Evolutionary conservation across 30 jellyfish, hydroid and myxozoan genomes (phyloP).

Genomic region (Sanderia malayensis): DNA sequence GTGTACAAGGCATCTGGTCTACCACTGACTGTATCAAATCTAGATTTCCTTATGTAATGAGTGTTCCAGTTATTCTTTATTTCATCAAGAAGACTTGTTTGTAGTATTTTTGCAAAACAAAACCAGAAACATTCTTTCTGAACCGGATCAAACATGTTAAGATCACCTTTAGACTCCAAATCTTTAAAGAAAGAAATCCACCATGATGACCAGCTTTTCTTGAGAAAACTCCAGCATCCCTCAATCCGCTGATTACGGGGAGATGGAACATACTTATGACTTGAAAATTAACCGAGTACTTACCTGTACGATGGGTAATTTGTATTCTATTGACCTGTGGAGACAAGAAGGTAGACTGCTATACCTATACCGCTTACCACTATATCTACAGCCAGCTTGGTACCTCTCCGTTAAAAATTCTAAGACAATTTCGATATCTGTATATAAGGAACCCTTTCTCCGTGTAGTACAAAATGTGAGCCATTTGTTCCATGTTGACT

Average conservation of each 20-base stretch:
- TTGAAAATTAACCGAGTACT: too few species aligned
- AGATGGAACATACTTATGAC: background rate
- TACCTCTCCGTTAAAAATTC: too few species aligned
- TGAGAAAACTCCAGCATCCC: background rate
- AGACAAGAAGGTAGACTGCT: too few species aligned
- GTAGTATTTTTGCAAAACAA: background rate
- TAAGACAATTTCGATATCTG: too few species aligned
- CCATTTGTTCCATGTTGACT: too few species aligned
- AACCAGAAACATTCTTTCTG: constrained; percentile 17
- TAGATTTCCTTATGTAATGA: constrained; percentile 10
- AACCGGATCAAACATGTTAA: background rate
- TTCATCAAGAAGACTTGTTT: background rate
- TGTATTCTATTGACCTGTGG: too few species aligned
- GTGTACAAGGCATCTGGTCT: constrained; percentile 2
- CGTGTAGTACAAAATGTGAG: too few species aligned
- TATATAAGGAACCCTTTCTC: too few species aligned
- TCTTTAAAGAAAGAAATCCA: constrained; percentile 17
- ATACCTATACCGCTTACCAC: too few species aligned
- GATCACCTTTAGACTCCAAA: constrained; percentile 18
- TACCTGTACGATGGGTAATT: too few species aligned
- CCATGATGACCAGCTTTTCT: constrained; percentile 15
- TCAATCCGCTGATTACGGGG: constrained; percentile 1
- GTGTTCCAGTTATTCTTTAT: constrained; percentile 18
- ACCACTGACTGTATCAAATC: background rate
- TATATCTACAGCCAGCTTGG: too few species aligned